phyloP scores from a whole-genome alignment of 2,888 invertebrate genomes.

The Nematopogon swammerdamellus region DNA sequence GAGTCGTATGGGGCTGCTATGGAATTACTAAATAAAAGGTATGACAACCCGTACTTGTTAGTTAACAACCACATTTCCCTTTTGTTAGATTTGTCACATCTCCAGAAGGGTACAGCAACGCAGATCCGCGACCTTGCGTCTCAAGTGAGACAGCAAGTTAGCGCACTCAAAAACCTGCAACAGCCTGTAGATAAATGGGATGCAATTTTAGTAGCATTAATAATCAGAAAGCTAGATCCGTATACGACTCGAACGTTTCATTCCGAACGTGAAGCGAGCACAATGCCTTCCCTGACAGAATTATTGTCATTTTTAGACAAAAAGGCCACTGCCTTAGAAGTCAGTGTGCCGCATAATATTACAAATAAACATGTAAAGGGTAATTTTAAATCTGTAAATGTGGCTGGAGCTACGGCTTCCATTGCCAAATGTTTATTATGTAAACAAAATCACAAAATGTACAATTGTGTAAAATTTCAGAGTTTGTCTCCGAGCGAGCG shows the following conservation, averaged over 20 bases:
- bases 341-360: neutral
- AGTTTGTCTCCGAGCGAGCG: slow-evolving; percentile 1
- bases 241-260: neutral
- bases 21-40: slow-evolving; percentile 7
- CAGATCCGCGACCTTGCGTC: neutral
- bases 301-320: neutral
- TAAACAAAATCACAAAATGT: slow-evolving; percentile 9
- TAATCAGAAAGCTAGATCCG: neutral
- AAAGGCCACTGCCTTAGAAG: neutral
- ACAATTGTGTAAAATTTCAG: slow-evolving; percentile 6
- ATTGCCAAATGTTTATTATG: slow-evolving; percentile 2
- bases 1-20: slow-evolving; percentile 8
- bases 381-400: too few relatives aligned
- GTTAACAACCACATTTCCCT: slow-evolving; percentile 6
- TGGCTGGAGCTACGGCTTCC: too few relatives aligned
- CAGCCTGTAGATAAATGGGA: neutral
- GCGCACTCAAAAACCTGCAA: neutral
- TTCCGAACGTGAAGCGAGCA: neutral
- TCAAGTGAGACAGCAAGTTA: neutral
- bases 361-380: neutral
- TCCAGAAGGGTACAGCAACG: neutral
- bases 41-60: slow-evolving; percentile 7
- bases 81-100: slow-evolving; percentile 4
- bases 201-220: neutral
- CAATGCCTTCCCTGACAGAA: too few relatives aligned